A percentile compares a stretch with the other conserved stretches of the same genome.
Conservation (phyloP, 2,113 vertebrate genomes). For the Ahaetulla prasina region DNA sequence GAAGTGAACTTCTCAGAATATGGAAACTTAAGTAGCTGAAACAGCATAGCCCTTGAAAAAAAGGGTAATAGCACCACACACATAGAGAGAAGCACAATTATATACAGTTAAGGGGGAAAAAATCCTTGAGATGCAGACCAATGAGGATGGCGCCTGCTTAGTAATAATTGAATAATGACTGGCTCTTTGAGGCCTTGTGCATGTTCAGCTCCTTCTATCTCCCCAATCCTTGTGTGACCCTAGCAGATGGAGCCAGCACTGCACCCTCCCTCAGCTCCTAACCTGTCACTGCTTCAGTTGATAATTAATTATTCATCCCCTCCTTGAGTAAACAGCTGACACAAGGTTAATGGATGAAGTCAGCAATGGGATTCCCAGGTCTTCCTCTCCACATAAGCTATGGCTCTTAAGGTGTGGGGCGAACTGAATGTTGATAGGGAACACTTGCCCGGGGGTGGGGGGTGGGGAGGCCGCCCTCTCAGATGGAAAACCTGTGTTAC, state of each 20-base stretch:
- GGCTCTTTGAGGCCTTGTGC: not conserved
- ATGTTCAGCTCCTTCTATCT: not conserved
- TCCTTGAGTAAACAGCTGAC: not conserved
- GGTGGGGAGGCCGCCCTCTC: not conserved
- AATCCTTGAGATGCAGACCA: not conserved
- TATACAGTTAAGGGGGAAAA: not conserved
- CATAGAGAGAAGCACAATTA: not conserved
- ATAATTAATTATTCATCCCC: constrained; percentile 21
- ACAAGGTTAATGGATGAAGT: constrained; percentile 21
- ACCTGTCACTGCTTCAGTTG: not conserved
- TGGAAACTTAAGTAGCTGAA: not conserved
- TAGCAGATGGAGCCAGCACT: not conserved
- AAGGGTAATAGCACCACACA: not conserved
- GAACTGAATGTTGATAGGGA: not conserved
- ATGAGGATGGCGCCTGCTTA: not conserved
- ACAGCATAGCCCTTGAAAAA: not conserved
- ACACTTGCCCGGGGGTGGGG: not conserved
- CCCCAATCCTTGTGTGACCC: not conserved
- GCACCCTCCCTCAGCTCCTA: not conserved
- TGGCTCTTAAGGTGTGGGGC: not conserved
- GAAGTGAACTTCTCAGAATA: not conserved
- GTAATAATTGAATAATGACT: not conserved
- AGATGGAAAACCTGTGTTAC: not conserved
- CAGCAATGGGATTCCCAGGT: constrained; percentile 3
- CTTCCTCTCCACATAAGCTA: not conserved